Base-by-base conservation (phyloP, 2,113 vertebrate species). In the Vidua macroura region DNA sequence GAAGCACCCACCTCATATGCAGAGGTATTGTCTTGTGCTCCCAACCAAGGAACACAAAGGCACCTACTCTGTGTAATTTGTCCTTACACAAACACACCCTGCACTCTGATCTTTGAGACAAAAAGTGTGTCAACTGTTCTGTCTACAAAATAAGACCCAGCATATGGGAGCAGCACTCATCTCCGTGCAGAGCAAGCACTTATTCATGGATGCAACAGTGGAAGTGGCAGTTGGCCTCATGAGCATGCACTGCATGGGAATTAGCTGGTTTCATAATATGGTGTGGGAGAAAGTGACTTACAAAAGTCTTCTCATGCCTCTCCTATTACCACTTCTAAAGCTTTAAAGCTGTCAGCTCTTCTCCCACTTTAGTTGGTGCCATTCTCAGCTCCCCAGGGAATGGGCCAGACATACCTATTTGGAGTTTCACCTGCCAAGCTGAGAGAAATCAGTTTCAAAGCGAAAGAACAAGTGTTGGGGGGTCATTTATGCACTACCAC, bases 311-410 rank as follows among this genome's bases (percentile, higher is more conserved):
- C 96, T 97, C 88, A 84, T 97, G 92, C 92, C 83, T 95, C 92
- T 96, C 90, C 96, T 94, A 95, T 97, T 97, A 97, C 90, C 96
- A 96, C 95, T 97, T 97, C 96, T 96, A 96, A 97, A 96, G 95
- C 96, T 97, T 97, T 92, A 97, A 96, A 97, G 95, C 96, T 96
- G 97, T 97, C 97, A 96, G 90, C 90, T 97, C 94, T 94, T 96
- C 96, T 96, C 88, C 96, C 93, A 95, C 93, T 96, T 97, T 93
- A 95, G 95, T n/a, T n/a, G 10, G 95, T 83, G 84, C 93, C 91
- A 63, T 82, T 94, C 86, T 90, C 44, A 93, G 72, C 56, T 95
- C 96, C 73, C 84, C 56, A 30, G 88, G 94, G 96, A 95, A 95
- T 0, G 72, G 94, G 83, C 62, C 91, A 95, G 93, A 78, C 68